A percentile compares a stretch with the other conserved stretches of the same genome.
Conservation (phyloP, 2,797 vertebrate species). For the Kryptopterus vitreolus region DNA sequence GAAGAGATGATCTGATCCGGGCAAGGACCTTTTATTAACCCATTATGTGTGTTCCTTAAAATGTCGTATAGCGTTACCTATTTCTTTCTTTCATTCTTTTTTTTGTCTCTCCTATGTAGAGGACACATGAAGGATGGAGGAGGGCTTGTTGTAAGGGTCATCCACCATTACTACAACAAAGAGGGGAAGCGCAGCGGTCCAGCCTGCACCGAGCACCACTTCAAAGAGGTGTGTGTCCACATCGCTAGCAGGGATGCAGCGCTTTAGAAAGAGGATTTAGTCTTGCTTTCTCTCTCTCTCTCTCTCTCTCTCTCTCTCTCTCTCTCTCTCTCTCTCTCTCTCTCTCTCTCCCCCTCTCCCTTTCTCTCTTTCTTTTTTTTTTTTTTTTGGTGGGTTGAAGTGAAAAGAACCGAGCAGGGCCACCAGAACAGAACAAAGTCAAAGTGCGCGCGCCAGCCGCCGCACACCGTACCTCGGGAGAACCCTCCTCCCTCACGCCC, state of each 20-base stretch:
- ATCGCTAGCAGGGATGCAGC: conserved; percentile 71
- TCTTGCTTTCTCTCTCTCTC: conserved; percentile 53
- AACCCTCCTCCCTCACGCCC: conserved; percentile 17
- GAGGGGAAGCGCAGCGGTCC: conserved; percentile 68
- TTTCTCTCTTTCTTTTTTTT: conserved; percentile 25
- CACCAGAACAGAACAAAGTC: conserved; percentile 76
- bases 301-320: conserved; percentile 35
- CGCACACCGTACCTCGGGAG: conserved; percentile 51
- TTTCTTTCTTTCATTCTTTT: no score
- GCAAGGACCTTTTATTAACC: neutral
- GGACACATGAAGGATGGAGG: conserved; percentile 28
- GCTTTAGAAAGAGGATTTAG: conserved; percentile 79
- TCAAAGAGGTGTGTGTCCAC: conserved; percentile 76
- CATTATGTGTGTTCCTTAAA: neutral
- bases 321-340: conserved; percentile 52
- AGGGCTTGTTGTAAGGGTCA: conserved; percentile 43
- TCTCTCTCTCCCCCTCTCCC: no score
- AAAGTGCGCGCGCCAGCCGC: conserved; percentile 69
- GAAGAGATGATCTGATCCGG: neutral
- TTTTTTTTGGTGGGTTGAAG: conserved; percentile 65
- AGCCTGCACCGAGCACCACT: conserved; percentile 69
- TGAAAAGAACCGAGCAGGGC: conserved; percentile 72
- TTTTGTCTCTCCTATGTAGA: neutral
- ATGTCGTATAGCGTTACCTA: neutral
- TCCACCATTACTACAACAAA: conserved; percentile 50